phyloP scores from a whole-genome alignment of 1,140 invertebrate genomes.

The Drosophila baimaii region DNA sequence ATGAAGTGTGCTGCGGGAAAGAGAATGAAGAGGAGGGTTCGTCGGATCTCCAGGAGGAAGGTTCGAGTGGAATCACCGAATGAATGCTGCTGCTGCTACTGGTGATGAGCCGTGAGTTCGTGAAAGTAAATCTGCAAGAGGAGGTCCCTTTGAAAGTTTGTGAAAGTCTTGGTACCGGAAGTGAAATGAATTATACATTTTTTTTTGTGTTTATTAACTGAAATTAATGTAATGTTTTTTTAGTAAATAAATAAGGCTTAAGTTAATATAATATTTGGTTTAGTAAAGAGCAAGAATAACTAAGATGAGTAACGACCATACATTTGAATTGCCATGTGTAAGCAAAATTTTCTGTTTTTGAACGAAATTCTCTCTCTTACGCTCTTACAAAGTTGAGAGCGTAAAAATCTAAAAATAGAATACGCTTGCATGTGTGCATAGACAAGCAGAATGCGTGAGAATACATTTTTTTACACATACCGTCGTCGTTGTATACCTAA shows the following conservation, averaged over 20 bases:
- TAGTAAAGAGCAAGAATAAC: too few relatives aligned
- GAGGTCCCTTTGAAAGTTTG: background rate
- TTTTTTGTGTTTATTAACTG: background rate
- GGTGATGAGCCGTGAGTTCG: slow-evolving; percentile 19
- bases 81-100: background rate
- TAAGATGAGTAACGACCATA: too few relatives aligned
- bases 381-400: too few relatives aligned
- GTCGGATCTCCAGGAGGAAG: slow-evolving; percentile 9
- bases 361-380: too few relatives aligned
- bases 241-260: too few relatives aligned
- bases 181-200: background rate
- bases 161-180: background rate
- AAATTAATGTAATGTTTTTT: background rate
- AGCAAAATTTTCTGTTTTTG: too few relatives aligned
- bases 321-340: too few relatives aligned
- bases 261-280: background rate
- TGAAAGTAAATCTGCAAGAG: slow-evolving; percentile 8
- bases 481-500: too few relatives aligned
- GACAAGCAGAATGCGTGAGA: too few relatives aligned
- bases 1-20: background rate
- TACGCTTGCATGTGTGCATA: too few relatives aligned
- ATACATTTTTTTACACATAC: too few relatives aligned
- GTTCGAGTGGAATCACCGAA: background rate
- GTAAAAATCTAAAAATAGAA: too few relatives aligned
- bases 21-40: background rate